These are phyloP conservation scores for Epizoanthus illoricatus DNA, from an alignment of 92 coral and sea anemone species.

Conservation along the genomic window DNA sequence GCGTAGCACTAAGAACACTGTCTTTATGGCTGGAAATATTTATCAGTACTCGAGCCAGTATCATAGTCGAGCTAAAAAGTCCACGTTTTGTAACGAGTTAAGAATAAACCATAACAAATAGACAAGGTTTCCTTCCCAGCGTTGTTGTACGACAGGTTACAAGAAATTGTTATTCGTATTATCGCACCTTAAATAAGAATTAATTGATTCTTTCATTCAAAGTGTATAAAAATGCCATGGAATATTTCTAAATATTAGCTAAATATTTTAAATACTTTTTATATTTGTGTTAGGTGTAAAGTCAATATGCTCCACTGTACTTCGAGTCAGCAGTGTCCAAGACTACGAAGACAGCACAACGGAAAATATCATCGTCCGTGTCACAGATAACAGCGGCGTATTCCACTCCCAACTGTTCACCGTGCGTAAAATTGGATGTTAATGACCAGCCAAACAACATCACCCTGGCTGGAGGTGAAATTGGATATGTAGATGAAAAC, in stretches of 20 bases:
- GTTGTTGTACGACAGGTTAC: too few relatives aligned
- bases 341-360: conserved; percentile 67
- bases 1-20: background rate
- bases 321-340: conserved; percentile 69
- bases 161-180: too few relatives aligned
- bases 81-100: too few relatives aligned
- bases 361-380: conserved; percentile 78
- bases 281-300: conserved; percentile 43
- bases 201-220: too few relatives aligned
- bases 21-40: too few relatives aligned
- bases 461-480: conserved; percentile 76
- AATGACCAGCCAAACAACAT: conserved; percentile 88
- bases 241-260: too few relatives aligned
- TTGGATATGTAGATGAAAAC: conserved; percentile 80
- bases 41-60: too few relatives aligned
- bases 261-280: background rate
- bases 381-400: conserved; percentile 73
- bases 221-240: too few relatives aligned
- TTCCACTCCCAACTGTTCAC: conserved; percentile 69
- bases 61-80: too few relatives aligned
- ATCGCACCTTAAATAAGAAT: too few relatives aligned
- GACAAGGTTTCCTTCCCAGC: too few relatives aligned
- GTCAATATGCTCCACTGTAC: conserved; percentile 61
- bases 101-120: too few relatives aligned
- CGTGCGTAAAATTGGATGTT: conserved; percentile 65